Percentiles rank a stretch among this genome's conserved stretches.
Conservation (phyloP, 2,113 vertebrate species). For the Phasianus colchicus region DNA sequence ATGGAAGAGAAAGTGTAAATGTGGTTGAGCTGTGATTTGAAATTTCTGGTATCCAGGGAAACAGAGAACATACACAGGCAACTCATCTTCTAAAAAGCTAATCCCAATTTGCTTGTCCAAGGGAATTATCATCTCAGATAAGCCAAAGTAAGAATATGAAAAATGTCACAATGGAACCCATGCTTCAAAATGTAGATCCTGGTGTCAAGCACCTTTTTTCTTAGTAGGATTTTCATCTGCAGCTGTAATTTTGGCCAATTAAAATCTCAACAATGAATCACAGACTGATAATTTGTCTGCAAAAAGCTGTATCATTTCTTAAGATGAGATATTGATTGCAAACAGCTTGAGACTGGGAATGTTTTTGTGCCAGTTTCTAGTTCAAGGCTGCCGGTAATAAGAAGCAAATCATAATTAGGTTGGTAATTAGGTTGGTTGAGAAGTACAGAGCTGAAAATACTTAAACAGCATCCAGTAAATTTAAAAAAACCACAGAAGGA, state of each 20-base stretch:
- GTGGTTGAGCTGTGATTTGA: not conserved
- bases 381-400: not conserved
- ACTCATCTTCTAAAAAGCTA: not conserved
- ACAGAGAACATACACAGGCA: not conserved
- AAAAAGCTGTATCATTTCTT: not conserved
- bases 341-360: not conserved
- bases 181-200: not conserved
- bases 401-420: not conserved
- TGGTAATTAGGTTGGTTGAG: not conserved
- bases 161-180: not conserved
- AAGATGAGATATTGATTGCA: not conserved
- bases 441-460: not conserved
- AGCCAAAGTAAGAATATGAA: not conserved
- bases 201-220: not conserved
- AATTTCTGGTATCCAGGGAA: slow-evolving; percentile 48
- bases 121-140: not conserved
- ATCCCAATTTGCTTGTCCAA: not conserved
- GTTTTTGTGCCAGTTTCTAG: not conserved
- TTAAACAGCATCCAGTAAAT: not conserved
- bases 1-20: not conserved
- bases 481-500: not conserved
- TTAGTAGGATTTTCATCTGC: not conserved
- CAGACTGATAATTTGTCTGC: not conserved
- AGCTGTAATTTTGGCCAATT: not conserved
- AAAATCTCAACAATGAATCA: not conserved